A percentile compares a stretch with the other conserved stretches of the same genome.
Evolutionary conservation across 2,888 invertebrate species (phyloP).

Genomic region (Anthophora plumipes): DNA sequence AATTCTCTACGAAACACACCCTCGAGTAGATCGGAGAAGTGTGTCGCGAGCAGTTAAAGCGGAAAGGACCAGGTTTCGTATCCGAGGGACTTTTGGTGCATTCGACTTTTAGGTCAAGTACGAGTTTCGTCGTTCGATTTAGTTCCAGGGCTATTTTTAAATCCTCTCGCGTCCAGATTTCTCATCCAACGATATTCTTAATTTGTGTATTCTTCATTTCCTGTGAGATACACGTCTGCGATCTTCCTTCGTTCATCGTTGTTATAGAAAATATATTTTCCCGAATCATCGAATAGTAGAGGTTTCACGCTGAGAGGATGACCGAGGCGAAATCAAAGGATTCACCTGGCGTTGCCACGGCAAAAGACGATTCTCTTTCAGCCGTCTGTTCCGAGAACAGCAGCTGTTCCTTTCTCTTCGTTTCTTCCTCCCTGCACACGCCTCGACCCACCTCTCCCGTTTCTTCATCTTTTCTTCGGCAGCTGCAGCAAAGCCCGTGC

Average conservation of each 20-base stretch:
- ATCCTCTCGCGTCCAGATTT: neutral
- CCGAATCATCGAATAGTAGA: conserved; percentile 31
- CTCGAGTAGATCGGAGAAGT: conserved; percentile 5
- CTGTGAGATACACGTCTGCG: neutral
- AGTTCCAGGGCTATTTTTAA: conserved; percentile 40
- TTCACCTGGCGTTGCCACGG: conserved; percentile 65
- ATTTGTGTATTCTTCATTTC: neutral
- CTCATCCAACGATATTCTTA: neutral
- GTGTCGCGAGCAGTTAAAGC: conserved; percentile 16
- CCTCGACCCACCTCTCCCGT: conserved; percentile 9
- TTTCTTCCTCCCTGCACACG: conserved; percentile 26
- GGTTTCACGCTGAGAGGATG: neutral
- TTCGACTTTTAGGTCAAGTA: conserved; percentile 37
- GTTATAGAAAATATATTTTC: neutral
- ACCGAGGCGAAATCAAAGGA: conserved; percentile 28
- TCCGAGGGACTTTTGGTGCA: conserved; percentile 23
- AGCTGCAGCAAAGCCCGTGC: conserved; percentile 66
- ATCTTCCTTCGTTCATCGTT: neutral
- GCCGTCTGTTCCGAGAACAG: conserved; percentile 68
- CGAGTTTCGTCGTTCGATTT: conserved; percentile 23
- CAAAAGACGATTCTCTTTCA: conserved; percentile 54
- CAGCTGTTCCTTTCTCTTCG: conserved; percentile 72
- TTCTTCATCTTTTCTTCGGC: conserved; percentile 62
- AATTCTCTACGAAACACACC: neutral
- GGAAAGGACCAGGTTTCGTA: neutral